Base-by-base conservation (phyloP, 2,797 vertebrate species). In the Chaetophractus vellerosus region DNA sequence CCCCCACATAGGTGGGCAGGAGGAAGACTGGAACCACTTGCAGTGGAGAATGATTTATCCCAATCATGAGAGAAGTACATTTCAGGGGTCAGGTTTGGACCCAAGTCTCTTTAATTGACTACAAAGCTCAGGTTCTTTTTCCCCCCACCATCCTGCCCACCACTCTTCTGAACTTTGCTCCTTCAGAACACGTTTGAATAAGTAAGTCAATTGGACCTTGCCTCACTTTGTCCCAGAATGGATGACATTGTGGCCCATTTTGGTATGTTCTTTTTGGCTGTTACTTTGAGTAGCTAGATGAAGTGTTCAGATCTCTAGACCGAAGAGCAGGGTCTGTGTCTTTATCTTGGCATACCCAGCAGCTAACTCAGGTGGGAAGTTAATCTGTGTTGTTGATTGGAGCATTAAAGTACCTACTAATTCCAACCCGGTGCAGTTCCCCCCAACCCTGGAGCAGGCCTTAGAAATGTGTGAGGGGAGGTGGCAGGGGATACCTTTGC, bases 111-210 rank as follows among this genome's bases (percentile, higher is more conserved):
- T 11, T 55, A n/a, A 52, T 36, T 80, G 59, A 79, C 50, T 84
- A 31, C 8, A 75, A 71, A 74, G 3, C 15, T 83, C 36, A 55
- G 72, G 33, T 59, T 45, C 15, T 82, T 88, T 69, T 68, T 52
- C 52, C 48, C 3, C 6, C 28, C 2, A 55, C 5, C 10, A 16
- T 38, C n/a, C 19, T 88, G 14, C 69, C 50, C 12, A 26, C 2
- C 33, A 55, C 0, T 10, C 24, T 61, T 87, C n/a, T 87, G 45
- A 91, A 50, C 26, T 50, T 1, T 84, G 26, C 19, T 78, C 33
- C 33, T 95, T 95, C 45, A 83, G 33, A 57, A 66, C 15, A 69
- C 28, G 52, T 55, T 21, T 92, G 68, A 87, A 52, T 52, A 41
- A 76, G 6, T 86, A 74, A 83, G 78, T 36, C 23, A 94, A 0